These are phyloP conservation scores for Anorthoa munda DNA, from an alignment of 2,888 invertebrate genomes.

Conservation along the genomic window DNA sequence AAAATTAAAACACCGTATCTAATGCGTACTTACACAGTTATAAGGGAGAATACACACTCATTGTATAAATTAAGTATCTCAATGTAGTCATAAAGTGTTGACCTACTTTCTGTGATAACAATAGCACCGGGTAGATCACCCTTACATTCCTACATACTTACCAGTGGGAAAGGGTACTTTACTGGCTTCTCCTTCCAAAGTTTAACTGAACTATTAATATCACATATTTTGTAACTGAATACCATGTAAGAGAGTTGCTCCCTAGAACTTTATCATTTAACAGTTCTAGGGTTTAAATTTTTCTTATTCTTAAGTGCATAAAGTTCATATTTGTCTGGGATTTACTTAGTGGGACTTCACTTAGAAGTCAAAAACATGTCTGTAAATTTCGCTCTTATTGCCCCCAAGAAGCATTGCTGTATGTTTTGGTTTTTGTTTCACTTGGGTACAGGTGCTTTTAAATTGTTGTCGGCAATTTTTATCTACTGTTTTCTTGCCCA, in stretches of 20 bases:
- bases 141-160: not conserved
- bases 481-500: too few species aligned
- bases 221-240: not conserved
- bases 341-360: too few species aligned
- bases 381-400: too few species aligned
- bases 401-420: not conserved
- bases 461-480: too few species aligned
- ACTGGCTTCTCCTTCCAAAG: not conserved
- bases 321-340: too few species aligned
- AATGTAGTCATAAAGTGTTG: not conserved
- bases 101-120: conserved; percentile 27
- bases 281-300: too few species aligned
- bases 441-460: too few species aligned
- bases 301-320: not conserved
- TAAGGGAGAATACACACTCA: conserved; percentile 48
- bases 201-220: not conserved
- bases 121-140: not conserved
- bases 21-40: conserved; percentile 44
- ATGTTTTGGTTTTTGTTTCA: not conserved
- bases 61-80: not conserved
- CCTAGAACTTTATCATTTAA: not conserved
- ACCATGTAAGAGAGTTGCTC: too few species aligned
- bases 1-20: conserved; percentile 53
- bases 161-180: not conserved
- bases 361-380: too few species aligned